Percentiles rank a stretch among this genome's conserved stretches.
Evolutionary conservation across 2,113 vertebrate genomes (phyloP).

Genomic region (Alouatta palliata): DNA sequence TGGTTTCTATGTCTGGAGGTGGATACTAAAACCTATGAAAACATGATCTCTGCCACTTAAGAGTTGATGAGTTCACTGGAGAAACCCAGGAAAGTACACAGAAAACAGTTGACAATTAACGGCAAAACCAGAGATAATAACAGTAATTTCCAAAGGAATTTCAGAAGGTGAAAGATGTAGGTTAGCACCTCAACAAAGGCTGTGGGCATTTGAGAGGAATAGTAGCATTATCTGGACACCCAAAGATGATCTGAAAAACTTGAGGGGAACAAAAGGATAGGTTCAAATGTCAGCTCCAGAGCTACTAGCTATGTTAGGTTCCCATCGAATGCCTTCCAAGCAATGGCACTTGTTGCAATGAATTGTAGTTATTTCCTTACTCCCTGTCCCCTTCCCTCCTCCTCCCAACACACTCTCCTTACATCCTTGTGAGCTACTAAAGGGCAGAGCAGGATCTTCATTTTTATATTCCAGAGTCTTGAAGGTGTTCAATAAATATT

Average conservation of each 20-base stretch:
- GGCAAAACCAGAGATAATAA: background rate
- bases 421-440: background rate
- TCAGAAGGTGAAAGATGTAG: background rate
- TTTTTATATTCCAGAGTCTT: background rate
- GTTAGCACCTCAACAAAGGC: background rate
- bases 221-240: no score
- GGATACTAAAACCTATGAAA: background rate
- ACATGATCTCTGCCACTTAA: background rate
- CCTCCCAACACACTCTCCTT: background rate
- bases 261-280: background rate
- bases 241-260: background rate
- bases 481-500: background rate
- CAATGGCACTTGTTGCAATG: background rate
- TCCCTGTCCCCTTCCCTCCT: background rate
- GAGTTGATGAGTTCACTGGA: background rate
- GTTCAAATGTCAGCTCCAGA: background rate
- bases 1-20: slow-evolving; percentile 1
- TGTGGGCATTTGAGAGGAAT: background rate
- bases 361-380: background rate
- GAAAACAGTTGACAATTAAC: background rate
- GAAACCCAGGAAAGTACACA: background rate
- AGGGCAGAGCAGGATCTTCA: background rate
- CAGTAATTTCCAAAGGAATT: background rate
- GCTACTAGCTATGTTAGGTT: background rate
- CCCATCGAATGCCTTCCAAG: background rate